phyloP scores from a whole-genome alignment of 2,888 invertebrate species.

The Drosophila melanosoma region DNA sequence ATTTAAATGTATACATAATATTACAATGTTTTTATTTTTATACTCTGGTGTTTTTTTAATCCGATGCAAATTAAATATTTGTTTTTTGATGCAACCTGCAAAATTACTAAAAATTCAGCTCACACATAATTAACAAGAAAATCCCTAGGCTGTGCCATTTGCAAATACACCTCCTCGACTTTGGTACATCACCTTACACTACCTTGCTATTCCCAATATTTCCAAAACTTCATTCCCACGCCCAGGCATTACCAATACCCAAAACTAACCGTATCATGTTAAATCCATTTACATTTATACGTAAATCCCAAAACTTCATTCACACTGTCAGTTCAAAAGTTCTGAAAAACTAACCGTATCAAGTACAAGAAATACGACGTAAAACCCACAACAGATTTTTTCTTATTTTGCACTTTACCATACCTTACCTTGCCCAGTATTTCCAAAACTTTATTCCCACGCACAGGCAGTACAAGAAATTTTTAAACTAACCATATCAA shows the following conservation, averaged over 20 bases:
- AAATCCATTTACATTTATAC: conserved; percentile 35
- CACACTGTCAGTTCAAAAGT: conserved; percentile 2
- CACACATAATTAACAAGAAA: conserved; percentile 16
- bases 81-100: not conserved
- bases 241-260: conserved; percentile 5
- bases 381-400: conserved; percentile 39
- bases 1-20: not conserved
- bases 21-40: not conserved
- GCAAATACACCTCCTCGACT: not conserved
- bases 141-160: conserved; percentile 5
- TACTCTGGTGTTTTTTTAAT: not conserved
- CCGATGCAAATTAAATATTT: not conserved
- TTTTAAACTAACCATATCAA: conserved; percentile 37
- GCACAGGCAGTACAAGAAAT: conserved; percentile 11
- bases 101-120: not conserved
- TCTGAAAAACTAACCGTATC: conserved; percentile 28
- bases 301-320: conserved; percentile 12
- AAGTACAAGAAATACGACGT: conserved; percentile 41
- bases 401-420: conserved; percentile 20
- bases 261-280: conserved; percentile 42
- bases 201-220: conserved; percentile 19
- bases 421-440: conserved; percentile 16
- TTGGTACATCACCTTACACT: conserved; percentile 17
- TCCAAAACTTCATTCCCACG: conserved; percentile 33
- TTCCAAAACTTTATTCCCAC: conserved; percentile 33